Percentiles rank a stretch among this genome's conserved stretches.
Conservation (phyloP, 1,140 invertebrate species). For the Drosophila busckii region DNA sequence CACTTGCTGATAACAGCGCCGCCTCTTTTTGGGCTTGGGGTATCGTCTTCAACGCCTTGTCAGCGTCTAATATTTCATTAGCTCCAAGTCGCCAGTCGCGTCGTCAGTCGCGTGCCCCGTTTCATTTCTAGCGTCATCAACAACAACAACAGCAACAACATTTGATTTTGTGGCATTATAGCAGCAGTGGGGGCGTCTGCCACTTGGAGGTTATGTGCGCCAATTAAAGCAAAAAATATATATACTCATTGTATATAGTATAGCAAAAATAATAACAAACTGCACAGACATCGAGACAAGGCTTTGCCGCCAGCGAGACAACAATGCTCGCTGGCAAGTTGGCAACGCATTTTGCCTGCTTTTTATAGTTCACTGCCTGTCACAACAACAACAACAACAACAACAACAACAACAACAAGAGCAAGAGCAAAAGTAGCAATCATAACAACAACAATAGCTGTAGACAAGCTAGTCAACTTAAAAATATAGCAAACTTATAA, state of each 20-base stretch:
- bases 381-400: conserved; percentile 35
- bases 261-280: conserved; percentile 13
- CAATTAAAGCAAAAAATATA: conserved; percentile 60
- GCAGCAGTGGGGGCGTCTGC: conserved; percentile 4
- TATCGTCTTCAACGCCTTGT: conserved; percentile 55
- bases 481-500: too few species aligned
- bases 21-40: conserved; percentile 28
- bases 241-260: too few species aligned
- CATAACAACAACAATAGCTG: too few species aligned
- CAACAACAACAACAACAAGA: conserved; percentile 12
- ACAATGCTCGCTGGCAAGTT: conserved; percentile 57
- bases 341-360: conserved; percentile 27
- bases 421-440: not conserved
- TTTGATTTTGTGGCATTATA: conserved; percentile 1
- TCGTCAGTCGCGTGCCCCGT: conserved; percentile 40
- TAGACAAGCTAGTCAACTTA: too few species aligned
- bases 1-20: not conserved
- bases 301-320: not conserved
- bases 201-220: conserved; percentile 65
- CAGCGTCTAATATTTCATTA: conserved; percentile 74
- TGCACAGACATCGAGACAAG: not conserved
- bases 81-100: conserved; percentile 49
- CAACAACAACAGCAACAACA: conserved; percentile 36
- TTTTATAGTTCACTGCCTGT: conserved; percentile 63
- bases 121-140: conserved; percentile 9